Evolutionary conservation across 2,888 invertebrate genomes (phyloP).

Genomic region (Trichopoda pennipes): DNA sequence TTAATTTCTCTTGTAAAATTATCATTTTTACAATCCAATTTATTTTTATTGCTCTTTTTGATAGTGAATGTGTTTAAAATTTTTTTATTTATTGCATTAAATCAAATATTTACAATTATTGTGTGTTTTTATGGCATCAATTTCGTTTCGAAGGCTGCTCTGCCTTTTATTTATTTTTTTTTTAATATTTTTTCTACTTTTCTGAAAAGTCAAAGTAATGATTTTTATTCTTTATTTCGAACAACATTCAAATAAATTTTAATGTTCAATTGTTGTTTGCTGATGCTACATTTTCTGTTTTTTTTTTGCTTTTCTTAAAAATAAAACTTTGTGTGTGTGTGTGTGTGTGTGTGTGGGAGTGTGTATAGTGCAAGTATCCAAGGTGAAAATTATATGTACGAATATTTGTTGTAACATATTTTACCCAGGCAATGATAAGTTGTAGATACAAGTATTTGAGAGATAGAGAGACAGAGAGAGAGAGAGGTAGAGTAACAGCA

Average conservation of each 20-base stretch:
- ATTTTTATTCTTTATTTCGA: conserved; percentile 64
- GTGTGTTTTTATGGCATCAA: conserved; percentile 70
- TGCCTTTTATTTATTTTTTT: no score
- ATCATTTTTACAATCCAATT: conserved; percentile 73
- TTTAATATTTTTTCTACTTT: neutral
- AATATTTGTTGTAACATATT: conserved; percentile 14
- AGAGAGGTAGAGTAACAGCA: neutral
- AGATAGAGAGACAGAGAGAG: neutral
- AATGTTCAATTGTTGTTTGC: conserved; percentile 66
- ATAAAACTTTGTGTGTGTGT: neutral
- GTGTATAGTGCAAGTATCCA: conserved; percentile 73
- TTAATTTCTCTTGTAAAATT: conserved; percentile 43
- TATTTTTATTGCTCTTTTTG: conserved; percentile 77
- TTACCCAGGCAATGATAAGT: conserved; percentile 50
- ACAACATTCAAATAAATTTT: conserved; percentile 77
- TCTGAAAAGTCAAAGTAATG: conserved; percentile 12
- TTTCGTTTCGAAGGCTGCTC: conserved; percentile 22
- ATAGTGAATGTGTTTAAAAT: conserved; percentile 41
- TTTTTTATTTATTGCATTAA: conserved; percentile 54
- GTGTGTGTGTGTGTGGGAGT: neutral
- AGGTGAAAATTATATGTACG: conserved; percentile 76
- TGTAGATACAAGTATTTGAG: conserved; percentile 15
- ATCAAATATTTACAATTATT: conserved; percentile 80
- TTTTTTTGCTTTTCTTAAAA: neutral
- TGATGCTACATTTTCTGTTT: conserved; percentile 24